Conservation (phyloP, 2,888 invertebrate species). For the Alcis repandata region DNA sequence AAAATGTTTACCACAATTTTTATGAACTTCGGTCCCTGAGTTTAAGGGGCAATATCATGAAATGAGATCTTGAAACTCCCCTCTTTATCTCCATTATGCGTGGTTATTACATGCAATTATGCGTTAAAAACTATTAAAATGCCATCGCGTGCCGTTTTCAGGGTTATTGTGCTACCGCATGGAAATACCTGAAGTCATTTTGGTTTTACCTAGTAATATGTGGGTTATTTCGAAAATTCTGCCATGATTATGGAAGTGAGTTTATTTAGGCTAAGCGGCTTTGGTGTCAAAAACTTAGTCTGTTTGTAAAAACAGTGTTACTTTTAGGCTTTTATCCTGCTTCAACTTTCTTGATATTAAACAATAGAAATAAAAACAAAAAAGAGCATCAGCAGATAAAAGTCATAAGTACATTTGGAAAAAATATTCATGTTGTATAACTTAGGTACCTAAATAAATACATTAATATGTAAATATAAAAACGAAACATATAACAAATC, state of each 20-base stretch:
- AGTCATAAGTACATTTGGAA: neutral
- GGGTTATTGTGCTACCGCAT: slow-evolving; percentile 41
- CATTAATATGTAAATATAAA: neutral
- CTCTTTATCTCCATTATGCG: slow-evolving; percentile 39
- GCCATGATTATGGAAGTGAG: too few species aligned
- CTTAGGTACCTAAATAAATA: neutral
- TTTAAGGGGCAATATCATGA: slow-evolving; percentile 31
- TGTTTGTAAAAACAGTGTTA: too few species aligned
- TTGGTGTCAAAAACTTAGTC: too few species aligned
- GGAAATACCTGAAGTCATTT: slow-evolving; percentile 7
- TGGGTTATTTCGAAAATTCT: too few species aligned
- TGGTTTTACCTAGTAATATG: neutral
- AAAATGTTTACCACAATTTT: slow-evolving; percentile 6
- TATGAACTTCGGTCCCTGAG: slow-evolving; percentile 11
- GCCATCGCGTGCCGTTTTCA: slow-evolving; percentile 43
- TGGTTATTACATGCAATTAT: slow-evolving; percentile 42
- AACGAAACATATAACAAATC: neutral
- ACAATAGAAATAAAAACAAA: too few species aligned
- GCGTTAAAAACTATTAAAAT: slow-evolving; percentile 48
- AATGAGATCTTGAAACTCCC: slow-evolving; percentile 38
- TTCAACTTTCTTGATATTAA: too few species aligned
- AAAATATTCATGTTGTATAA: neutral
- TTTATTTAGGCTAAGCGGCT: too few species aligned
- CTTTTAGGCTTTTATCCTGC: too few species aligned
- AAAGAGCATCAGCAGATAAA: too few species aligned